Base-by-base conservation (phyloP, 2,888 invertebrate species). In the Chrysina gloriosa region DNA sequence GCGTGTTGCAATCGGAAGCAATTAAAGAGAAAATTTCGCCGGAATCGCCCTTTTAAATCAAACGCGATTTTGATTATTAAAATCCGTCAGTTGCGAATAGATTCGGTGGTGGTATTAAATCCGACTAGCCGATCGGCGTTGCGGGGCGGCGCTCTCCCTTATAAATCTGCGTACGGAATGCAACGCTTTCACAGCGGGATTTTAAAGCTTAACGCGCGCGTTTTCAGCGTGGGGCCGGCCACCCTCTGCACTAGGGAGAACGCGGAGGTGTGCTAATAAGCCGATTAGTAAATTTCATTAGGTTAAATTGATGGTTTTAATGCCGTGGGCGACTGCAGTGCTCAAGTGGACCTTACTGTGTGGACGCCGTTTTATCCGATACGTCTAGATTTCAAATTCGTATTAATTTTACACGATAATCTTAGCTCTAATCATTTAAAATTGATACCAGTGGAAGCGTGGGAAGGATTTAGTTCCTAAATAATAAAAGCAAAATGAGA, bases 111-210 rank as follows among this genome's bases (percentile, higher is more conserved):
- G 39, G 73, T 66, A 73, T 73, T 73, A 70, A 63, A 66, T 54
- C 65, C 56, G 47, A n/a, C n/a, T n/a, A n/a, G n/a, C n/a, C n/a
- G n/a, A 9, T 21, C 29, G 48, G 56, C 14, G 34, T 14, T 14
- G 52, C 64, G 31, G 48, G 27, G 52, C n/a, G n/a, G n/a, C 25
- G 27, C 68, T 45, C 58, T 52, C 50, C 67, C 70, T 71, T 72
- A 73, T 74, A 74, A 74, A 74, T 74, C 74, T 72, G 74, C 71
- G 73, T 74, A 74, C 73, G 74, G 74, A 74, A 74, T 74, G 71
- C 72, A 73, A 73, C 71, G 72, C 74, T 71, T 76, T 77, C 77
- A 73, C 76, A 76, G 75, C 76, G 69, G 76, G 75, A 75, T 76
- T 76, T 75, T 69, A 63, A 65, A 72, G 69, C 69, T 73, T 72